Evolutionary conservation across 1,140 invertebrate species (phyloP).

Genomic region (Augochlora pura): DNA sequence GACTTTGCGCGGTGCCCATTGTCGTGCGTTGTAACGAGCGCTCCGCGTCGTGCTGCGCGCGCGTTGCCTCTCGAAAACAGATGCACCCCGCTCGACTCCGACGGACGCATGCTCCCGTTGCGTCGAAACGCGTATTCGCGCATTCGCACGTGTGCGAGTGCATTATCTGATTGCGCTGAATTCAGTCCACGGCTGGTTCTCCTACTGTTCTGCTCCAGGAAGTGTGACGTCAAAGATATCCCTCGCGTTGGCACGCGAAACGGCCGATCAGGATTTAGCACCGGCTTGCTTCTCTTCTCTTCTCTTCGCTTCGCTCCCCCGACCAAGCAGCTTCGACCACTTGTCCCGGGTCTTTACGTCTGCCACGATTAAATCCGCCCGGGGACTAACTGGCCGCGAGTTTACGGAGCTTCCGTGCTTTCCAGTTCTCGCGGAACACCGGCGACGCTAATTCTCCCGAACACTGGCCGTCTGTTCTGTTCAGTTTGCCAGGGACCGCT

Average conservation of each 20-base stretch:
- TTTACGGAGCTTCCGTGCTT: neutral
- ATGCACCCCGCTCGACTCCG: constrained; percentile 24
- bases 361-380: neutral
- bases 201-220: constrained; percentile 54
- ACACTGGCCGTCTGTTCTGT: no score
- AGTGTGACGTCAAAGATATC: constrained; percentile 61
- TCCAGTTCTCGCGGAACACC: neutral
- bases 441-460: neutral
- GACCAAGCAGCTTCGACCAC: neutral
- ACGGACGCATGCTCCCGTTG: constrained; percentile 16
- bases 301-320: no score
- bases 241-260: neutral
- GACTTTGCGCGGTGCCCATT: neutral
- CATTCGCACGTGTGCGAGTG: constrained; percentile 19
- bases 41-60: neutral
- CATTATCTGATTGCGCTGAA: constrained; percentile 66
- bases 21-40: constrained; percentile 1
- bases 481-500: no score
- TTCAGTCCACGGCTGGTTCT: constrained; percentile 50
- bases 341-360: neutral
- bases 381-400: neutral
- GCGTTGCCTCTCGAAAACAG: neutral
- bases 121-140: constrained; percentile 46
- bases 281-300: no score
- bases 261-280: constrained; percentile 36